A percentile compares a stretch with the other conserved stretches of the same genome.
These are phyloP conservation scores for Cyclina sinensis DNA, from an alignment of 1,140 invertebrate species.

Conservation along the genomic window DNA sequence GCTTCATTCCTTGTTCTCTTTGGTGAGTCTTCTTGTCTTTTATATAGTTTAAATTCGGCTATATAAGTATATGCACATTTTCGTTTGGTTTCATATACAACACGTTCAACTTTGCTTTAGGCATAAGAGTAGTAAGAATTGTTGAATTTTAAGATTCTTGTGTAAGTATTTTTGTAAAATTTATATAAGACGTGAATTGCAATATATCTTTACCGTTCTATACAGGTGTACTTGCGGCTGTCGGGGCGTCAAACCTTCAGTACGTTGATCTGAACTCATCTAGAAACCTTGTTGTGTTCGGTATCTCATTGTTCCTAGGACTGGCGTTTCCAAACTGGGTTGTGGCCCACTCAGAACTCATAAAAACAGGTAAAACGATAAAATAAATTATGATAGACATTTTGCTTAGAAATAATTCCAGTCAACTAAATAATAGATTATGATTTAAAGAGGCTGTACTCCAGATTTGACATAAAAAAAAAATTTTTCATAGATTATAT, in stretches of 20 bases:
- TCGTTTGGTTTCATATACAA: neutral
- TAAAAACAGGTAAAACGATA: constrained; percentile 71
- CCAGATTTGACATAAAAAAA: no score
- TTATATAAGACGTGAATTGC: no score
- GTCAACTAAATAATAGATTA: no score
- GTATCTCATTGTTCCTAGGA: constrained; percentile 92
- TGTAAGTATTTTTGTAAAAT: no score
- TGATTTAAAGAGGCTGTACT: no score
- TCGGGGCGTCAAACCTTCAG: constrained; percentile 92
- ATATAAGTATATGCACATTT: neutral
- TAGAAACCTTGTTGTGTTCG: constrained; percentile 94
- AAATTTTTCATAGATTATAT: no score
- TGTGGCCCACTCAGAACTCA: constrained; percentile 40
- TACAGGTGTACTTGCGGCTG: constrained; percentile 80
- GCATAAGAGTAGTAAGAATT: no score
- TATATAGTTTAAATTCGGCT: no score
- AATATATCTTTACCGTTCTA: no score
- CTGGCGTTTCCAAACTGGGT: constrained; percentile 91
- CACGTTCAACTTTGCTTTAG: neutral
- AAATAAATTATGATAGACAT: no score
- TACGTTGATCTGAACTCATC: constrained; percentile 94
- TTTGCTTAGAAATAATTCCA: no score
- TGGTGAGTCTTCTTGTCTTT: constrained; percentile 86
- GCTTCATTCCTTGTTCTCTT: constrained; percentile 96
- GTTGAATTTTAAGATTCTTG: no score